Percentiles rank a stretch among this genome's conserved stretches.
These are phyloP conservation scores for Myotis planiceps DNA, from an alignment of 2,797 vertebrate genomes.

Conservation along the genomic window DNA sequence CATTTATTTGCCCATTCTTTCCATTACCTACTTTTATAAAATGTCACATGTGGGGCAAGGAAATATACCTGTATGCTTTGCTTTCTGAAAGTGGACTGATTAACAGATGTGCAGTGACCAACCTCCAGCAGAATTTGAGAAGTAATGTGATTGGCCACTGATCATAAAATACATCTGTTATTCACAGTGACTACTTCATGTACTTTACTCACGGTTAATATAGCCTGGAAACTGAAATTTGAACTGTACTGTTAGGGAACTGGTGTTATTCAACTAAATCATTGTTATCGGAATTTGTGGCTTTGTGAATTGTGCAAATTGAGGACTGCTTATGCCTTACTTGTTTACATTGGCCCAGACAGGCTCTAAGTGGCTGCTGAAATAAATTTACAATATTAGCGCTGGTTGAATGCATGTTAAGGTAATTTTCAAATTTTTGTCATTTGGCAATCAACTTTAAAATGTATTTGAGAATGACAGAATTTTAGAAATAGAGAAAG, in stretches of 20 bases:
- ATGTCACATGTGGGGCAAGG: neutral
- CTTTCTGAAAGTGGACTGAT: neutral
- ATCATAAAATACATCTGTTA: neutral
- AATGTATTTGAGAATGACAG: conserved; percentile 10
- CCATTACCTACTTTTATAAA: neutral
- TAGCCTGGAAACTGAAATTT: neutral
- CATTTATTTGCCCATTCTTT: conserved; percentile 17
- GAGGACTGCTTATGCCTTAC: neutral
- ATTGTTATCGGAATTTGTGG: neutral
- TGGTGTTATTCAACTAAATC: neutral
- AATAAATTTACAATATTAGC: neutral
- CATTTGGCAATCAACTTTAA: conserved; percentile 7
- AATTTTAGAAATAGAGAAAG: neutral
- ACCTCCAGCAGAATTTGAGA: neutral
- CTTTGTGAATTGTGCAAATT: neutral
- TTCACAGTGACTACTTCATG: neutral
- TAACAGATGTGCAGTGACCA: neutral
- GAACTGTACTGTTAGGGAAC: neutral
- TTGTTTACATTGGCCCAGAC: neutral
- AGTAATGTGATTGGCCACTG: neutral
- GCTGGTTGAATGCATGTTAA: rapidly evolving
- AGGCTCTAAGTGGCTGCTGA: neutral
- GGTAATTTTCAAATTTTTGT: neutral
- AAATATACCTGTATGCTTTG: neutral
- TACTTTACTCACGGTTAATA: neutral